Evolutionary conservation across 2,113 vertebrate species (phyloP).

Genomic region (Pao palembangensis): DNA sequence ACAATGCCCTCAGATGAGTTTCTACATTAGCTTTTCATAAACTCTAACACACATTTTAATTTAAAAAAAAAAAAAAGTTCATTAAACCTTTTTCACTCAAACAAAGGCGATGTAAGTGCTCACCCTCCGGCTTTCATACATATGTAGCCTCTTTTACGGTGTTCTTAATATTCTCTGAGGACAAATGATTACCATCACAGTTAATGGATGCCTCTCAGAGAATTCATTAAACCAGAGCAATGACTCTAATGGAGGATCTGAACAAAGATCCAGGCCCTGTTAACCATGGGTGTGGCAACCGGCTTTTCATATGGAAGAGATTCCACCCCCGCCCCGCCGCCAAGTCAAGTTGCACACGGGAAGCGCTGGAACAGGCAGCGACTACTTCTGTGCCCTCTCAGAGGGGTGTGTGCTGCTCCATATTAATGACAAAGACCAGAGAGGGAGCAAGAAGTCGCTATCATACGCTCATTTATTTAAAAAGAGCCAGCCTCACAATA

Average conservation of each 20-base stretch:
- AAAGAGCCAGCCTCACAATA: conserved; percentile 69
- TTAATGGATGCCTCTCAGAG: conserved; percentile 53
- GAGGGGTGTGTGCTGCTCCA: conserved; percentile 70
- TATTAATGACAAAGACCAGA: conserved; percentile 72
- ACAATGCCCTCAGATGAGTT: conserved; percentile 12
- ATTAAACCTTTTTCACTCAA: conserved; percentile 42
- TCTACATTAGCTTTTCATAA: conserved; percentile 36
- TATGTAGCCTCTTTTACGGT: conserved; percentile 17
- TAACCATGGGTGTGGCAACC: conserved; percentile 61
- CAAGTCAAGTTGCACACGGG: conserved; percentile 58
- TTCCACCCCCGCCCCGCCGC: conserved; percentile 14
- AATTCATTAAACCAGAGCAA: conserved; percentile 59
- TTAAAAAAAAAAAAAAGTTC: conserved; percentile 43
- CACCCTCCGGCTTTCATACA: conserved; percentile 24
- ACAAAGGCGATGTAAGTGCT: conserved; percentile 46
- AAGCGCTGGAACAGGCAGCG: conserved; percentile 53
- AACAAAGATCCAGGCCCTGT: conserved; percentile 63
- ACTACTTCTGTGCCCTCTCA: conserved; percentile 51
- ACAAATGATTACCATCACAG: conserved; percentile 47
- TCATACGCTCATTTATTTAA: conserved; percentile 74
- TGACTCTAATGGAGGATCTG: conserved; percentile 54
- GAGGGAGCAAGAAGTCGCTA: conserved; percentile 67
- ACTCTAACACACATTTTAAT: conserved; percentile 38
- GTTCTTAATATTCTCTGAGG: conserved; percentile 35
- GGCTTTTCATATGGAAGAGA: conserved; percentile 69